Evolutionary conservation across 1,140 invertebrate genomes (phyloP).

Genomic region (Triops cancriformis): DNA sequence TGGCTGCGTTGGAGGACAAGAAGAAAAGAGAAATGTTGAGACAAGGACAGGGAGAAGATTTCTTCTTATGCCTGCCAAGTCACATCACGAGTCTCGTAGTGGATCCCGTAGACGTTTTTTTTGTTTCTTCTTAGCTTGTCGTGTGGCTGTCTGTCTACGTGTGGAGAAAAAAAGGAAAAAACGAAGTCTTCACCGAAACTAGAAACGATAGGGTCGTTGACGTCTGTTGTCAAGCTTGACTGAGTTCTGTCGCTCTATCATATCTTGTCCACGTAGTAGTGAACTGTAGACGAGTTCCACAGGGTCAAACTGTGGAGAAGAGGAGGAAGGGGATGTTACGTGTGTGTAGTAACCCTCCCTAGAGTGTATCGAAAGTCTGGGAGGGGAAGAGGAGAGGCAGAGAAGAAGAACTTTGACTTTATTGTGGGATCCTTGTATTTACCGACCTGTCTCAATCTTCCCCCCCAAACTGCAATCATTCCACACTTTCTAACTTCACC

Average conservation of each 20-base stretch:
- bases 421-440: no score
- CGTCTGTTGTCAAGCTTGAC: neutral
- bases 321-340: no score
- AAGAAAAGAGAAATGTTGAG: neutral
- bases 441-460: no score
- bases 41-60: neutral
- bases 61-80: neutral
- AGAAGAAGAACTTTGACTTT: no score
- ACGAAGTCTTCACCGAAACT: neutral
- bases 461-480: no score
- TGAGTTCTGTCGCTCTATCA: neutral
- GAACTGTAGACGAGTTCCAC: neutral
- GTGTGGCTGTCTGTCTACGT: no score
- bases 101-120: neutral
- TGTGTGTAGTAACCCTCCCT: no score
- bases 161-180: no score
- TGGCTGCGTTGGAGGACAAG: neutral
- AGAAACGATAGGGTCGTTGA: constrained; percentile 4
- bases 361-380: no score
- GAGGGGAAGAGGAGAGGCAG: no score
- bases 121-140: no score
- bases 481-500: neutral
- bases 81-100: neutral
- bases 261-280: neutral
- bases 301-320: neutral